phyloP scores from a whole-genome alignment of 2,797 vertebrate genomes.

The Poeciliopsis infans region DNA sequence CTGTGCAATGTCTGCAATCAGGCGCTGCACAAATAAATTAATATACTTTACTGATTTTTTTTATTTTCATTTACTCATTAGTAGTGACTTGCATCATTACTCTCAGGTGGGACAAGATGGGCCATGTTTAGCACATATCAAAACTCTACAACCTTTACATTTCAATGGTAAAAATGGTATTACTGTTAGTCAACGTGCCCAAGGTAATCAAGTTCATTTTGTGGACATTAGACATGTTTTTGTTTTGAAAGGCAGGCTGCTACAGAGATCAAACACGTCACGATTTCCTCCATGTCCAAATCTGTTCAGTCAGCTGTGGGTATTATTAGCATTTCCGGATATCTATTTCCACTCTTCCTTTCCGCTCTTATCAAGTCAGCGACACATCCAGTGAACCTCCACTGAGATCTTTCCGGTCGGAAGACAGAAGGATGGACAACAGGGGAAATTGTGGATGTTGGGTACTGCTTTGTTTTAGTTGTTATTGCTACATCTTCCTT shows the following conservation, averaged over 20 bases:
- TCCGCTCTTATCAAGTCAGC: constrained; percentile 30
- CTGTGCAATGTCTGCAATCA: neutral
- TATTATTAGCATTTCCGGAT: constrained; percentile 43
- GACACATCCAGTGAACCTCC: constrained; percentile 33
- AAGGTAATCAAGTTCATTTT: neutral
- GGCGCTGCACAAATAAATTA: neutral
- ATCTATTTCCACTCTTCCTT: constrained; percentile 49
- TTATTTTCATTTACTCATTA: neutral
- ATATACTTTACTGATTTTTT: neutral
- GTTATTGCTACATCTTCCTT: constrained; percentile 62
- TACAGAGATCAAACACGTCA: constrained; percentile 26
- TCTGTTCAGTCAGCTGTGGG: constrained; percentile 40
- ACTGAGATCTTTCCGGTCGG: constrained; percentile 17
- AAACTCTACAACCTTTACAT: neutral
- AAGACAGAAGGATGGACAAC: constrained; percentile 31
- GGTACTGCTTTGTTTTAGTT: constrained; percentile 56
- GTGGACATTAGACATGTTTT: constrained; percentile 19
- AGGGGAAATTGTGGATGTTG: constrained; percentile 42
- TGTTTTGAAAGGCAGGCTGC: constrained; percentile 1
- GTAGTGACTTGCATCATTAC: neutral
- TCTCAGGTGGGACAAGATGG: neutral
- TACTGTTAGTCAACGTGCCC: too few species aligned
- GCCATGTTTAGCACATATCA: neutral
- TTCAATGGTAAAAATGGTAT: neutral
- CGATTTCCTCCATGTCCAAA: constrained; percentile 28